Evolutionary conservation across 1,140 invertebrate species (phyloP), one percentile per base, ranked within the genome.

Genomic region (Mizuhopecten yessoensis): DNA sequence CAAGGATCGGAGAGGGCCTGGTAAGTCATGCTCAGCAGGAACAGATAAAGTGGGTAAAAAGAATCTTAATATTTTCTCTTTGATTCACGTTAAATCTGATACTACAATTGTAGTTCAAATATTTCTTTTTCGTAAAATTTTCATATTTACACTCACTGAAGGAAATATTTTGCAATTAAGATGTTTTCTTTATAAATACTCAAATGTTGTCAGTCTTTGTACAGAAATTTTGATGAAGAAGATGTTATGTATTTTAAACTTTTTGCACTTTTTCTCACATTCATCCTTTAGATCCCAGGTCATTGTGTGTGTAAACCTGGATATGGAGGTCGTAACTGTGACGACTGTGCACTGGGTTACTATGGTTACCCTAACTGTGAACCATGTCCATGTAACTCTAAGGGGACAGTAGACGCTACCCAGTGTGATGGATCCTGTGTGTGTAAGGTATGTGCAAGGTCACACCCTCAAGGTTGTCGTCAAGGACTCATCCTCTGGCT

Each of bases 321-420:
- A 9, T 97, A 93, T 94, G 92, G 93, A 88, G 96, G 96, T 5
- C 92, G 89, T 10, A 92, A 92, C 13, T 97, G 96, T 94, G 94
- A 93, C 20, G 34, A 91, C 34, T 97, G 96, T 94, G 95, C 95
- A 7, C 90, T 89, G 93, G 99, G 99, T 0, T 99, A 99, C 96
- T 99, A 98, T 95, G 98, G 98, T 88, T 99, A 98, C 97, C 99
- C 99, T 0, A 97, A 98, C 45, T 96, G 96, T 93, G 93, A 94
- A 49, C 95, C 93, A 23, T 96, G 96, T 88, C 95, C 94, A 0
- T 96, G 96, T 94, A 94, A 94, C 88, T 87, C 90, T 49, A 94
- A 94, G 10, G 96, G 96, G 10, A 96, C 94, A 92, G 34, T 93
- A 15, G 94, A 95, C 86, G 90, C 94, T n/a, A 93, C 93, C 15